Percentiles rank a stretch among this genome's conserved stretches.
These are phyloP conservation scores for Halocynthia roretzi DNA, from an alignment of 23 tunicate genomes.

Conservation along the genomic window DNA sequence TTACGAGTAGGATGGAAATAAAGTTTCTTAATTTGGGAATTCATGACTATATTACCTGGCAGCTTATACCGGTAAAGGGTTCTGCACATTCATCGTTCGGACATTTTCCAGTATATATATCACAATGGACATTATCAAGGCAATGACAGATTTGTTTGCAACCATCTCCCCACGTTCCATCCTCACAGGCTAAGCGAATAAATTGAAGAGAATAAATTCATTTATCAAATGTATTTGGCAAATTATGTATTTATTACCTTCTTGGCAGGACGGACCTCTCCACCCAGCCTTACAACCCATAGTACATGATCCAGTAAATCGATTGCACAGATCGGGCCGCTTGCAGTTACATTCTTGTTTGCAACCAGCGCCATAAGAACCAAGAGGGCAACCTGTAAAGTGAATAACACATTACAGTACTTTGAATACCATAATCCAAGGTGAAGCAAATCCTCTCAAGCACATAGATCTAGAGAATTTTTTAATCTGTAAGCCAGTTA, in stretches of 20 bases:
- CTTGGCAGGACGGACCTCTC: slow-evolving; percentile 83
- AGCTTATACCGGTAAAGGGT: slow-evolving; percentile 80
- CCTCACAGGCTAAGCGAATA: slow-evolving; percentile 49
- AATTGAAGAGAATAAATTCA: background rate
- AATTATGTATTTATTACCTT: slow-evolving; percentile 19
- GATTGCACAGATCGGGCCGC: slow-evolving; percentile 59
- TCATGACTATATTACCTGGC: slow-evolving; percentile 40
- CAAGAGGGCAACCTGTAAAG: slow-evolving; percentile 61
- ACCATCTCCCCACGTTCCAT: slow-evolving; percentile 75
- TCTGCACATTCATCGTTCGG: slow-evolving; percentile 50
- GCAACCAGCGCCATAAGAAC: slow-evolving; percentile 74
- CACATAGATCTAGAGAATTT: no score
- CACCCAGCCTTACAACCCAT: slow-evolving; percentile 85
- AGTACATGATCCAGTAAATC: slow-evolving; percentile 82
- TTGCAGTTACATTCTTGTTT: slow-evolving; percentile 78
- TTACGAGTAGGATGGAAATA: no score
- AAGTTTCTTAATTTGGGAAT: no score
- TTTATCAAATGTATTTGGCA: background rate
- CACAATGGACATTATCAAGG: slow-evolving; percentile 36
- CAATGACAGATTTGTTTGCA: slow-evolving; percentile 65
- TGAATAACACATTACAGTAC: no score
- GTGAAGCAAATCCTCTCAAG: no score
- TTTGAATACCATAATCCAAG: no score
- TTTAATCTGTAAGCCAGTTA: no score
- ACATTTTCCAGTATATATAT: slow-evolving; percentile 54